phyloP scores from a whole-genome alignment of 2,888 invertebrate genomes.

The Elmis aenea region DNA sequence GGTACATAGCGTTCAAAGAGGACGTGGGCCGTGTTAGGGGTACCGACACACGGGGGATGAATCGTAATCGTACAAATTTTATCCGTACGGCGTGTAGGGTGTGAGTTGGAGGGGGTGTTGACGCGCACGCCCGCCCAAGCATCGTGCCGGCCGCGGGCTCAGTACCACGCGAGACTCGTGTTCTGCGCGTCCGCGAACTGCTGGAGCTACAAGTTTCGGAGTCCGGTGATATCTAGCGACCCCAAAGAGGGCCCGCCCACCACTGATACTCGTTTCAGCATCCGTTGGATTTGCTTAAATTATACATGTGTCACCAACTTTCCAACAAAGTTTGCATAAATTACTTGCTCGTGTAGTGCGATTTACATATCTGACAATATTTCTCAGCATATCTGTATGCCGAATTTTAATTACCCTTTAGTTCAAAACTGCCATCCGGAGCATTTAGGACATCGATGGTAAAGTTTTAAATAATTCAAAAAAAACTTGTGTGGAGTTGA shows the following conservation, averaged over 20 bases:
- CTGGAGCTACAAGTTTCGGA: conserved; percentile 12
- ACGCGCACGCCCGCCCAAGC: conserved; percentile 38
- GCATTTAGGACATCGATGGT: no score
- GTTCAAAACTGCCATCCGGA: conserved; percentile 4
- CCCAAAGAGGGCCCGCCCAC: conserved; percentile 35
- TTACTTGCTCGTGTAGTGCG: conserved; percentile 22
- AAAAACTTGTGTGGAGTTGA: no score
- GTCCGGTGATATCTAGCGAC: conserved; percentile 26
- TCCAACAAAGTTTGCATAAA: conserved; percentile 27
- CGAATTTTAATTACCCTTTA: conserved; percentile 23
- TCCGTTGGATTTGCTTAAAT: conserved; percentile 24
- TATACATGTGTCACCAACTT: conserved; percentile 32
- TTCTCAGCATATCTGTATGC: conserved; percentile 23
- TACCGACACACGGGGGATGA: conserved; percentile 3
- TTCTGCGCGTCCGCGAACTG: conserved; percentile 12
- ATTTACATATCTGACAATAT: conserved; percentile 32
- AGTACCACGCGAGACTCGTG: conserved; percentile 39
- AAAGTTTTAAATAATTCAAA: no score
- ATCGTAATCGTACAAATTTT: conserved; percentile 17
- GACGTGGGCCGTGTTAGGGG: conserved; percentile 6
- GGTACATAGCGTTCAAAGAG: conserved; percentile 13
- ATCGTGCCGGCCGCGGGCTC: conserved; percentile 32
- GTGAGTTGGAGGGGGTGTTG: conserved; percentile 30
- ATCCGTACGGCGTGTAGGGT: conserved; percentile 21
- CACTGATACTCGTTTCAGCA: conserved; percentile 20